Evolutionary conservation across 35 echinoderm and acorn worm species (phyloP).

Genomic region (Acanthaster planci): DNA sequence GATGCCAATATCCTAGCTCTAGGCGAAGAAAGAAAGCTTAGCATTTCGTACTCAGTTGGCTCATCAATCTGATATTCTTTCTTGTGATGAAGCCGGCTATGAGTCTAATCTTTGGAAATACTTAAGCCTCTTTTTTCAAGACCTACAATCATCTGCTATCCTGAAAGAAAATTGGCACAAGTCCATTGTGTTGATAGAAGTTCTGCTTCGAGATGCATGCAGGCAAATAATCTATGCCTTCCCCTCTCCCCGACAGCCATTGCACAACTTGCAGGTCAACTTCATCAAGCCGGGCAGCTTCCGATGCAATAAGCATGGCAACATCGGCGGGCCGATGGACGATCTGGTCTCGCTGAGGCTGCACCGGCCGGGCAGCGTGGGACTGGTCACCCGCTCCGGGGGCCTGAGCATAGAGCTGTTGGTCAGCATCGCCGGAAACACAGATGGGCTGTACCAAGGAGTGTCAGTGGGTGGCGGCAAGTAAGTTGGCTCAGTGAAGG

Average conservation of each 20-base stretch:
- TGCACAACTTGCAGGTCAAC: conserved; percentile 65
- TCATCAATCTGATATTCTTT: too few relatives aligned
- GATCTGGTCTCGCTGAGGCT: conserved; percentile 55
- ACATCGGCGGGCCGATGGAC: conserved; percentile 57
- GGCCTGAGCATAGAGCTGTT: conserved; percentile 61
- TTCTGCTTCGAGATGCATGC: too few relatives aligned
- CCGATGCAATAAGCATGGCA: conserved; percentile 61
- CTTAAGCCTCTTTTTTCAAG: too few relatives aligned
- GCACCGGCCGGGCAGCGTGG: conserved; percentile 67
- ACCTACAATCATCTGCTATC: too few relatives aligned
- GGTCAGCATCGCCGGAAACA: conserved; percentile 53
- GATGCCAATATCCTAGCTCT: too few relatives aligned
- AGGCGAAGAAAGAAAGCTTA: too few relatives aligned
- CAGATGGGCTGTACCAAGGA: conserved; percentile 64
- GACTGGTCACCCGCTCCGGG: conserved; percentile 60
- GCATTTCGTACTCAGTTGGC: too few relatives aligned
- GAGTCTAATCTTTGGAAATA: too few relatives aligned
- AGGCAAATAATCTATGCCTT: neutral
- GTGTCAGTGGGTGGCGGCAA: conserved; percentile 71
- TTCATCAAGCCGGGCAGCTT: conserved; percentile 66
- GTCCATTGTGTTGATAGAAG: too few relatives aligned
- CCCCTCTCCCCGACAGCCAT: neutral
- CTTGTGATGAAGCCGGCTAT: too few relatives aligned
- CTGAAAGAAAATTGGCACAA: too few relatives aligned
- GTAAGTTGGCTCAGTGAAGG: conserved; percentile 21